These are phyloP conservation scores for Chaenogobius annularis DNA, from an alignment of 2,113 vertebrate genomes.

Conservation along the genomic window DNA sequence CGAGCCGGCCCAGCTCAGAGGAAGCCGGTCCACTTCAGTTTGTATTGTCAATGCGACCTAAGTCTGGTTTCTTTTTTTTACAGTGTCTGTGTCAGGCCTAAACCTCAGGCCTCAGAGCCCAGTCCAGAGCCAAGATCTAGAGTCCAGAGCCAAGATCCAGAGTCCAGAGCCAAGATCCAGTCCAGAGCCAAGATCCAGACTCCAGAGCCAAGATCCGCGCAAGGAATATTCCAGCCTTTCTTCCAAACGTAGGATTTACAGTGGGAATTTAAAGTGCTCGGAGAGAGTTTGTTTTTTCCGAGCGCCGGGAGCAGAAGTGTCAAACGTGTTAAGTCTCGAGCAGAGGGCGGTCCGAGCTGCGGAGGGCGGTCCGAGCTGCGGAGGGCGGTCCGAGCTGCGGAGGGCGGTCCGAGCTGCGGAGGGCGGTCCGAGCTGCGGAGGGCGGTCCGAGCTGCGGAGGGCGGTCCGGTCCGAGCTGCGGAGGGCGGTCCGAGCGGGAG, in stretches of 20 bases:
- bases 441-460: no score
- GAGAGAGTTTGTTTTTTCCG: conserved; percentile 50
- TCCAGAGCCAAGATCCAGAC: conserved; percentile 35
- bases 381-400: no score
- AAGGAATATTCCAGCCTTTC: conserved; percentile 67
- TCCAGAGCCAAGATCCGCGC: conserved; percentile 66
- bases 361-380: no score
- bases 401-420: no score
- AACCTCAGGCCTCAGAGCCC: conserved; percentile 56
- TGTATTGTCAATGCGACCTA: no score
- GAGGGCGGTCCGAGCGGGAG: no score
- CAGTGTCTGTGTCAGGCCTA: conserved; percentile 50
- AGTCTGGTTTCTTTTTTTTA: neutral
- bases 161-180: no score
- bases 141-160: neutral
- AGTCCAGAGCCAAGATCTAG: neutral
- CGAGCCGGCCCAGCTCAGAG: no score
- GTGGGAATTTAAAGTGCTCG: conserved; percentile 67
- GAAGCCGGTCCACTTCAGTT: no score
- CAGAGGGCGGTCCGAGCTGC: conserved; percentile 8
- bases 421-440: no score
- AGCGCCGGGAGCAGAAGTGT: conserved; percentile 39
- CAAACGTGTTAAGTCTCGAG: conserved; percentile 17
- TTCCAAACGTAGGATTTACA: conserved; percentile 71
- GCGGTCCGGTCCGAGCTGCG: no score